Evolutionary conservation across 2,888 invertebrate species (phyloP), one percentile per base, ranked within the genome.

Genomic region (Electrophaes corylata): DNA sequence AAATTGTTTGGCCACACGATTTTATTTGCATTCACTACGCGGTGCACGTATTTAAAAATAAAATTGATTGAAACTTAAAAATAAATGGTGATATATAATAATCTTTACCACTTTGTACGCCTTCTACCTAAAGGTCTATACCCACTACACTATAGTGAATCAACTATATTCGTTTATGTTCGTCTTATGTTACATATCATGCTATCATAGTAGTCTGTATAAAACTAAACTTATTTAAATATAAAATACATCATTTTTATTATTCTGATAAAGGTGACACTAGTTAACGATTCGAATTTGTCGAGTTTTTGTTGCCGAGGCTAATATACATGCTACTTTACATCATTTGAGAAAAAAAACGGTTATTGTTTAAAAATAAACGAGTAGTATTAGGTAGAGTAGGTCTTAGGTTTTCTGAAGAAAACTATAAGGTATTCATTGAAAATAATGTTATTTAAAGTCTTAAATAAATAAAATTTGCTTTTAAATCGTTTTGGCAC

Each of bases 1-100:
- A 68, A 68, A 69, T 61, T 46, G 50, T 72, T 71, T 65, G 70
- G 67, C 61, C 64, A 68, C 57, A 57, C 53, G 48, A 62, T 59
- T 65, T 57, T 64, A 64, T 52, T 56, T 45, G 41, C 45, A 40
- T 23, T 46, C 29, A 35, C 23, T 41, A 46, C 40, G 35, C 29
- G 39, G 40, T 51, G 47, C 37, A 51, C 14, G 11, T 45, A 59
- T 55, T 56, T 56, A 19, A 31, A 39, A 40, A 48, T 23, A n/a
- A 41, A 35, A 41, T 6, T 5, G 5, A 6, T 35, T n/a, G 3
- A 44, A 45, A 29, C 44, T 29, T 11, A 33, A 5, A 12, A 35
- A n/a, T 33, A 48, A 43, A 40, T 46, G 11, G 40, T 54, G 53
- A 40, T 53, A 46, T 33, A 46, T 26, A 14, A 6, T 46, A 37